phyloP scores from a whole-genome alignment of 2,797 vertebrate species.

The Cichlasoma orientale region DNA sequence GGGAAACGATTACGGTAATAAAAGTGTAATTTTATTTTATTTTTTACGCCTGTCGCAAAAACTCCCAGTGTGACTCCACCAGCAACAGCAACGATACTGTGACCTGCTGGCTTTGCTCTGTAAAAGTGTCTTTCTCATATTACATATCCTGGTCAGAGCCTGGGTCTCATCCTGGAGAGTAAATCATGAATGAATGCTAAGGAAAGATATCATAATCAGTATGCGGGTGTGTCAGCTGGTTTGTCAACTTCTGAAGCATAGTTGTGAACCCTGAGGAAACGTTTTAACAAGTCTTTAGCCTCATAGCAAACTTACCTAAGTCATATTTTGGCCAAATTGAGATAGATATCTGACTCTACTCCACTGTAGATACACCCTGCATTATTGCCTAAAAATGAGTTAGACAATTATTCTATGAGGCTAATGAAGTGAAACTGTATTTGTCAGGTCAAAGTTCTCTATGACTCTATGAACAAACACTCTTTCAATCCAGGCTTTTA shows the following conservation, averaged over 20 bases:
- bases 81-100: background rate
- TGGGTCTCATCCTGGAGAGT: constrained; percentile 2
- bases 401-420: too few species aligned
- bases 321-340: too few species aligned
- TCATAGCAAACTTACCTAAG: too few species aligned
- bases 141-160: constrained; percentile 25
- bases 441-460: constrained; percentile 60
- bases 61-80: background rate
- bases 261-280: background rate
- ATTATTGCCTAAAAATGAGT: too few species aligned
- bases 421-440: background rate
- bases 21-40: background rate
- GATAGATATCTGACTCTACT: too few species aligned
- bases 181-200: background rate
- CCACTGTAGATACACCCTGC: too few species aligned
- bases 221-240: background rate
- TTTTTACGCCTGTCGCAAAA: background rate
- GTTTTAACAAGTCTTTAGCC: background rate
- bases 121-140: background rate
- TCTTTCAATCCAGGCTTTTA: background rate
- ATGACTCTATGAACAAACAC: constrained; percentile 11
- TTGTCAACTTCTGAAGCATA: background rate
- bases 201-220: background rate
- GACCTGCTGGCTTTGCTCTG: background rate
- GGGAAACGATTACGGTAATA: background rate